A percentile compares a stretch with the other conserved stretches of the same genome.
These are phyloP conservation scores for Propsilocerus akamusi DNA, from an alignment of 1,140 invertebrate genomes.

Conservation along the genomic window DNA sequence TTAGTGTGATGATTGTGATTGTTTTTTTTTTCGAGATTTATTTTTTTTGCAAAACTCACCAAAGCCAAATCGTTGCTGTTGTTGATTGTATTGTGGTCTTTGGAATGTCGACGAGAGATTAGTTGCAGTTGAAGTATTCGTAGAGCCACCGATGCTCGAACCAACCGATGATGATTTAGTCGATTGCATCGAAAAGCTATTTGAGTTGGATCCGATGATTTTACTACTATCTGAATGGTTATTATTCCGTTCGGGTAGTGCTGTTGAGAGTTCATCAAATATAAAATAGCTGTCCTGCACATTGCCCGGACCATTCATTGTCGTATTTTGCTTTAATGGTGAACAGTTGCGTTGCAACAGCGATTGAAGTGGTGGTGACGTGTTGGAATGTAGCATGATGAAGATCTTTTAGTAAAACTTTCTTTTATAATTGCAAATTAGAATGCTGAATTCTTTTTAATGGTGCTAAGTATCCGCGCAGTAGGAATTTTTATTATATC, in stretches of 20 bases:
- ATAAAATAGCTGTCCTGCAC: constrained; percentile 2
- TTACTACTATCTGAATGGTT: neutral
- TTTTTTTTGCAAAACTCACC: neutral
- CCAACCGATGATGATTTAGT: neutral
- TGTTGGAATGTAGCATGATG: neutral
- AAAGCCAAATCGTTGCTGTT: constrained; percentile 2
- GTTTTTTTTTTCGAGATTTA: neutral
- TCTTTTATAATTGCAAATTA: no score
- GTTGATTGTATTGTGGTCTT: neutral
- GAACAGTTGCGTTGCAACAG: neutral
- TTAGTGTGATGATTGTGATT: neutral
- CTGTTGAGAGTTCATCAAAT: constrained; percentile 5
- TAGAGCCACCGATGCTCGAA: neutral
- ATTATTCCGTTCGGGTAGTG: constrained; percentile 2
- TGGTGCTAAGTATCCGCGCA: no score
- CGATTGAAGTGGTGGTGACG: neutral
- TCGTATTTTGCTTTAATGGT: neutral
- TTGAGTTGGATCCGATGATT: neutral
- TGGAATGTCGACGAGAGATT: constrained; percentile 2
- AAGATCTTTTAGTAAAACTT: no score
- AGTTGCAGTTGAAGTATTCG: neutral
- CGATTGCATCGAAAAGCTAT: neutral
- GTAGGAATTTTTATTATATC: no score
- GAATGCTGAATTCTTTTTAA: no score
- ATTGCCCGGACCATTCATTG: neutral